Conservation (phyloP, 2,113 vertebrate genomes). For the Leucoraja erinaceus region DNA sequence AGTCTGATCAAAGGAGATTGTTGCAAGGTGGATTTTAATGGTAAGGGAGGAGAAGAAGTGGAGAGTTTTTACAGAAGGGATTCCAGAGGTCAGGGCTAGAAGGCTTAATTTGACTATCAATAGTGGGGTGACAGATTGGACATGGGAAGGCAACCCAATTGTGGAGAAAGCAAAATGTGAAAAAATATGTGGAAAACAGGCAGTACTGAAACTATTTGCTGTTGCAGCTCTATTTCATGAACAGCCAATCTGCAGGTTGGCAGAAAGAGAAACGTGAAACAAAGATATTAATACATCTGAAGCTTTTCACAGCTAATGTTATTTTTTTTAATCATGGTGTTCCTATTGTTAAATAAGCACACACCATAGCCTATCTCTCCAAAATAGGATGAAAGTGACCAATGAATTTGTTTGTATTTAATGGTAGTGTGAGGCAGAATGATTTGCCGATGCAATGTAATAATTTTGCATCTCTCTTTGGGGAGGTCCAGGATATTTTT, state of each 20-base stretch:
- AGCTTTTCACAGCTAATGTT: not conserved
- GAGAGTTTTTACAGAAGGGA: not conserved
- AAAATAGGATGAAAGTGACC: not conserved
- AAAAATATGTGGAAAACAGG: not conserved
- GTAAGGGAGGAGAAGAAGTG: not conserved
- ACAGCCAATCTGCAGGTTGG: not conserved
- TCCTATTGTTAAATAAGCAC: not conserved
- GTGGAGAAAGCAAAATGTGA: not conserved
- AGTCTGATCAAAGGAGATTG: not conserved
- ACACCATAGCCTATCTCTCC: not conserved
- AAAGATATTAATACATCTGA: not conserved
- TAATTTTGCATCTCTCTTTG: not conserved
- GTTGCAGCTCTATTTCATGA: not conserved
- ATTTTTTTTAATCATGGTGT: not conserved
- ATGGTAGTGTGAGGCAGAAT: not conserved
- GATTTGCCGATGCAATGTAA: not conserved
- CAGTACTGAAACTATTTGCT: not conserved
- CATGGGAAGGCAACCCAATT: not conserved
- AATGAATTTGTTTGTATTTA: not conserved
- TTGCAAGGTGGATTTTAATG: not conserved
- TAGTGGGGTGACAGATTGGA: not conserved
- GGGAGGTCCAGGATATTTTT: not conserved
- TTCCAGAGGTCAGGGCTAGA: not conserved
- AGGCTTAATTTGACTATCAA: not conserved
- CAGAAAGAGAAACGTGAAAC: not conserved